Evolutionary conservation across 2,797 vertebrate species (phyloP).

Genomic region (Bovichtus diacanthus): DNA sequence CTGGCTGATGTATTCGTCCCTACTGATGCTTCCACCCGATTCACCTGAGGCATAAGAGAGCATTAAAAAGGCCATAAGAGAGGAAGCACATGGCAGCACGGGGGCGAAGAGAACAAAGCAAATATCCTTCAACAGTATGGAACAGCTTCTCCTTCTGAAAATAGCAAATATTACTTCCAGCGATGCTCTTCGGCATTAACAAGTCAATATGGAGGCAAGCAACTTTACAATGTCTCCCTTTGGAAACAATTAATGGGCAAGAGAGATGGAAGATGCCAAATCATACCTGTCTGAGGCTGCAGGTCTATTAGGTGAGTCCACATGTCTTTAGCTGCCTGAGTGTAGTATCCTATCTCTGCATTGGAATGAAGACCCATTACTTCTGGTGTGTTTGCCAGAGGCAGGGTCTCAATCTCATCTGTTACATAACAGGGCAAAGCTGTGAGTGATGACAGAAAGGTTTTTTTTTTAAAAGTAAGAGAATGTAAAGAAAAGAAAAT

Average conservation of each 20-base stretch:
- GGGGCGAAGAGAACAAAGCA: not conserved
- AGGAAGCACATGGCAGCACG: not conserved
- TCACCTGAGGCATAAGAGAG: constrained; percentile 84
- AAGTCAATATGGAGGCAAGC: not conserved
- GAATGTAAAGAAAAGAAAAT: not conserved
- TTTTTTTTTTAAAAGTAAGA: not conserved
- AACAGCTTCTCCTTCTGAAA: not conserved
- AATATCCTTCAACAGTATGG: not conserved
- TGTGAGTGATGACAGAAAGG: constrained; percentile 17
- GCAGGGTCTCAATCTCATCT: constrained; percentile 91
- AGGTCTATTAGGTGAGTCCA: constrained; percentile 94
- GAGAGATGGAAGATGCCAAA: not conserved
- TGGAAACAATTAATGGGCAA: not conserved
- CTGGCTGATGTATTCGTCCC: constrained; percentile 92
- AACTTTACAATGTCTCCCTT: not conserved
- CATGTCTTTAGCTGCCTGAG: constrained; percentile 90
- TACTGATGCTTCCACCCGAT: constrained; percentile 86
- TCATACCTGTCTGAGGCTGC: constrained; percentile 93
- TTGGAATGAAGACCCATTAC: constrained; percentile 95
- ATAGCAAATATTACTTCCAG: not conserved
- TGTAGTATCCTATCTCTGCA: constrained; percentile 96
- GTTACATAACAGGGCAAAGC: constrained; percentile 28
- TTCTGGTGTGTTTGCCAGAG: constrained; percentile 91
- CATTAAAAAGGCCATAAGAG: not conserved
- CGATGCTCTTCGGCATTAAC: not conserved